These are phyloP conservation scores for Sarcophaga subvicina DNA, from an alignment of 2,888 invertebrate genomes.

Conservation along the genomic window DNA sequence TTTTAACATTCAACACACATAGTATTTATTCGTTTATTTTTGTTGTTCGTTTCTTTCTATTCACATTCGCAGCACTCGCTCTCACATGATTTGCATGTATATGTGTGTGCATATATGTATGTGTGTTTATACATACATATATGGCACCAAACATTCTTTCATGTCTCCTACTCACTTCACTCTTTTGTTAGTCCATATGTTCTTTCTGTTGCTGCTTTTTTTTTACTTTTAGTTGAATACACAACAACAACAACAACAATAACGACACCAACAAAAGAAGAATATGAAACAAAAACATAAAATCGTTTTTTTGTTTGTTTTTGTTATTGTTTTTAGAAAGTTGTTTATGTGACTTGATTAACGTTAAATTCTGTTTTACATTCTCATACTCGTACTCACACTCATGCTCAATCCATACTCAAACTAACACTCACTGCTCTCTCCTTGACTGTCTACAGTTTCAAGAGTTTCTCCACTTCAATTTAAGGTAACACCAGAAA, in stretches of 20 bases:
- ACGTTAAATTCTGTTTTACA: slow-evolving; percentile 8
- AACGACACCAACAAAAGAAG: slow-evolving; percentile 9
- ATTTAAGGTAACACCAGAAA: too few relatives aligned
- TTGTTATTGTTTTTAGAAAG: slow-evolving; percentile 51
- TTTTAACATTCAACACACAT: neutral
- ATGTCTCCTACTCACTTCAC: slow-evolving; percentile 21
- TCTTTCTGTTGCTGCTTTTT: neutral
- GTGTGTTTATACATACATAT: slow-evolving; percentile 18
- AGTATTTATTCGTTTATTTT: slow-evolving; percentile 34
- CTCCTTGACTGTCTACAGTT: too few relatives aligned
- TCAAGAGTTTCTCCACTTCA: too few relatives aligned
- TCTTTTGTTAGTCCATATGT: neutral
- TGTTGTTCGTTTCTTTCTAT: neutral
- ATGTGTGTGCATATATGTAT: neutral
- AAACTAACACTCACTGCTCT: too few relatives aligned
- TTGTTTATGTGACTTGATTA: slow-evolving; percentile 58
- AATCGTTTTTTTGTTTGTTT: slow-evolving; percentile 16
- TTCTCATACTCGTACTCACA: neutral
- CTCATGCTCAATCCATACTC: neutral
- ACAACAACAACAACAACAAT: neutral
- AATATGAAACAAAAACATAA: slow-evolving; percentile 35
- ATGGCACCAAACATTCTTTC: slow-evolving; percentile 52
- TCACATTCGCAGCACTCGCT: neutral
- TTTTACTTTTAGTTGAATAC: neutral
- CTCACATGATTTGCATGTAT: neutral